Evolutionary conservation across 2,888 invertebrate species (phyloP).

Genomic region (Protophormia terraenovae): DNA sequence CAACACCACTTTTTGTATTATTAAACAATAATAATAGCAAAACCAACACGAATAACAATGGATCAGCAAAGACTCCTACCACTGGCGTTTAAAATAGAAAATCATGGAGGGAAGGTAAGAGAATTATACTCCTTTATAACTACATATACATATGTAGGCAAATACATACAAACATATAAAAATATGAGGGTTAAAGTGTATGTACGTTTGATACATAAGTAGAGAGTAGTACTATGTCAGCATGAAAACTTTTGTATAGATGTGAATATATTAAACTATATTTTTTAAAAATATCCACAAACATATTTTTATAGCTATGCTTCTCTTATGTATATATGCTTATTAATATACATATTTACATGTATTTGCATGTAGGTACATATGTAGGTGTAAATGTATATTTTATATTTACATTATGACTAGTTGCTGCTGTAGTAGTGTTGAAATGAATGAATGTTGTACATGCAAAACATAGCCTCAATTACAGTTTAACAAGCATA

Average conservation of each 20-base stretch:
- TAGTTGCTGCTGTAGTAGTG: background rate
- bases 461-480: constrained; percentile 42
- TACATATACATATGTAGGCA: background rate
- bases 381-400: background rate
- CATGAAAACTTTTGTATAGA: background rate
- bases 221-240: background rate
- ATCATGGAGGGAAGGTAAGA: background rate
- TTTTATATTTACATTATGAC: constrained; percentile 16
- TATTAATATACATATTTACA: background rate
- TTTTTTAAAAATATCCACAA: background rate
- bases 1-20: background rate
- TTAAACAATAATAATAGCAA: constrained; percentile 28
- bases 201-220: constrained; percentile 6
- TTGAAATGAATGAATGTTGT: constrained; percentile 27
- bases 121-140: background rate
- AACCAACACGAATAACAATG: constrained; percentile 49
- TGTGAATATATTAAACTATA: background rate
- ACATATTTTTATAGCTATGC: background rate
- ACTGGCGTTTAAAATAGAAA: background rate
- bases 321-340: background rate
- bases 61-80: background rate
- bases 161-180: background rate
- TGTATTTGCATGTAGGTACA: background rate
- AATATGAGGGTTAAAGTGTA: background rate
- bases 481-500: constrained; percentile 43